Base-by-base conservation (phyloP, 2,888 invertebrate species). In the Drosophila demipolita region DNA sequence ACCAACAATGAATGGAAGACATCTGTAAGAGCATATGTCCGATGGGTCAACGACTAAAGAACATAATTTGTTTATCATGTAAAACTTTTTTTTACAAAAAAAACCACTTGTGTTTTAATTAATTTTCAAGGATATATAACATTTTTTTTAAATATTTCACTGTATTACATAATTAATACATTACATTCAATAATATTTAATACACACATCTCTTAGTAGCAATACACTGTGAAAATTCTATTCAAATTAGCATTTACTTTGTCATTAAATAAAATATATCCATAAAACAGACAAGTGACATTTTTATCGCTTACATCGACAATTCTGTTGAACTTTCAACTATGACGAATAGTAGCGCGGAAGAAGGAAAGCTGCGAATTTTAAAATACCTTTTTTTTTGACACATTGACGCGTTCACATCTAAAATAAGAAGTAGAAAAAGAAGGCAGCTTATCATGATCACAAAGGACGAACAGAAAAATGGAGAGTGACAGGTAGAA, bases 381-480 rank as follows among this genome's bases (percentile, higher is more conserved):
- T 35, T 3, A 50, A 20, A 23, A 29, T 38, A 38, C 67, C 55
- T 33, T 17, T 60, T 60, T 35, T 65, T 65, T 59, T 17, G 72
- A 76, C 69, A 77, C 78, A 40, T 55, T 67, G 78, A 74, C 23
- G 61, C 53, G 74, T 66, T 66, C 42, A 64, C 55, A 17, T 6
- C 20, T n/a, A 48, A 33, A 50, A 49, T 32, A 73, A 29, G n/a
- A 66, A 53, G n/a, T 55, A 61, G 17, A 49, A 9, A 57, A 32
- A 6, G 15, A 9, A 65, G 69, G 48, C 69, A 55, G 60, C 62
- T 73, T 78, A 79, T 78, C 72, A 42, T 32, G 76, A 79, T 79
- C 35, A 36, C 55, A 66, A 66, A 78, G 48, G 23, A 36, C 45
- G 17, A 15, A 12, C n/a, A 32, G 48, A 33, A 11, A 58, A 60